Evolutionary conservation across 2,888 invertebrate genomes (phyloP).

Genomic region (Hirtodrosophila histrioides): DNA sequence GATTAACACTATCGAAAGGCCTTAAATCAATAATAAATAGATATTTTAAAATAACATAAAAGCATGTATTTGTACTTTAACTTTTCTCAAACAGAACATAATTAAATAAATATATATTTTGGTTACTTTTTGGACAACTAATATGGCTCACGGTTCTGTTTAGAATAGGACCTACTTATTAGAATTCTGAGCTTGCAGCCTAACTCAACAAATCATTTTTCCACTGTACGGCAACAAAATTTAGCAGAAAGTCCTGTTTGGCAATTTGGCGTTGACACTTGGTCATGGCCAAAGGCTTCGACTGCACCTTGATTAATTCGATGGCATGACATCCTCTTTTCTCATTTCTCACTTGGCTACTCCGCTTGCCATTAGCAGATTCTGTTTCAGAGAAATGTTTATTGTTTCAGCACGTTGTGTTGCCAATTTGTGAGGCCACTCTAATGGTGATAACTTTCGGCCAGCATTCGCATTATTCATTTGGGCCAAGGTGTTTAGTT

Average conservation of each 20-base stretch:
- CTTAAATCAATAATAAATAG: too few relatives aligned
- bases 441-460: slow-evolving; percentile 15
- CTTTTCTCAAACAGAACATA: too few relatives aligned
- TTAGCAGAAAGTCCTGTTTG: slow-evolving; percentile 26
- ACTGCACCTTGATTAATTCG: slow-evolving; percentile 72
- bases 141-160: too few relatives aligned
- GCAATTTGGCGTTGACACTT: slow-evolving; percentile 41
- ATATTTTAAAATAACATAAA: too few relatives aligned
- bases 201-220: background rate
- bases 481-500: slow-evolving; percentile 52
- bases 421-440: slow-evolving; percentile 25
- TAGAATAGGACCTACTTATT: too few relatives aligned
- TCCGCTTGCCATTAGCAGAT: slow-evolving; percentile 18
- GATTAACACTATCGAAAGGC: too few relatives aligned
- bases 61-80: too few relatives aligned
- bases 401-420: slow-evolving; percentile 22
- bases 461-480: slow-evolving; percentile 43
- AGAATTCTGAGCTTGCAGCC: too few relatives aligned
- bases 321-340: slow-evolving; percentile 35
- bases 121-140: too few relatives aligned
- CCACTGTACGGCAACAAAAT: slow-evolving; percentile 27
- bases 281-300: slow-evolving; percentile 40
- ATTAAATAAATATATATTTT: too few relatives aligned
- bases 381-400: slow-evolving; percentile 18
- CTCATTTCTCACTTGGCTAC: background rate